A percentile compares a stretch with the other conserved stretches of the same genome.
Conservation (phyloP, 2,888 invertebrate species). For the Drepana falcataria region DNA sequence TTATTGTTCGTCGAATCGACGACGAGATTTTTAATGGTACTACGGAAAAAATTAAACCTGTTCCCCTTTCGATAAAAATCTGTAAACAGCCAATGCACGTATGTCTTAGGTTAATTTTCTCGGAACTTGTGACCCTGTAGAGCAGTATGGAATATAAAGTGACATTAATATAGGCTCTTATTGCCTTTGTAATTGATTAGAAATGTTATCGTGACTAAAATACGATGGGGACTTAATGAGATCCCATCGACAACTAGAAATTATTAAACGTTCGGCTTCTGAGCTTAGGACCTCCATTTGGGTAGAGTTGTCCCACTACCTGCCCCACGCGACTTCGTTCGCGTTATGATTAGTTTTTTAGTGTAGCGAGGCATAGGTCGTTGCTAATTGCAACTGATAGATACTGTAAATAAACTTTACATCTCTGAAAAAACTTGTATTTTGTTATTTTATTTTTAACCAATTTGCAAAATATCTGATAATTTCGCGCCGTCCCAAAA, state of each 20-base stretch:
- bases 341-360: no score
- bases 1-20: constrained; percentile 41
- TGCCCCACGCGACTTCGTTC: no score
- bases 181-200: constrained; percentile 30
- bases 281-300: constrained; percentile 6
- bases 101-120: constrained; percentile 21
- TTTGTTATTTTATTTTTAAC: no score
- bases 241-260: constrained; percentile 24
- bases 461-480: no score
- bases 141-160: constrained; percentile 29
- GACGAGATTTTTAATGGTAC: constrained; percentile 27
- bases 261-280: constrained; percentile 19
- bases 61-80: constrained; percentile 46
- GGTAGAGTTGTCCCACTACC: no score
- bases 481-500: no score
- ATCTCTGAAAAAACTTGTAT: no score
- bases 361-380: no score
- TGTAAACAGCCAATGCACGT: constrained; percentile 43
- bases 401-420: no score
- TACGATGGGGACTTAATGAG: constrained; percentile 17
- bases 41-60: constrained; percentile 27
- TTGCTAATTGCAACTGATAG: no score
- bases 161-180: constrained; percentile 19
- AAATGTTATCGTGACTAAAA: constrained; percentile 24
- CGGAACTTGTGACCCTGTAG: constrained; percentile 19